A percentile compares a stretch with the other conserved stretches of the same genome.
phyloP scores from a whole-genome alignment of 2,888 invertebrate genomes.

The Tyria jacobaeae region DNA sequence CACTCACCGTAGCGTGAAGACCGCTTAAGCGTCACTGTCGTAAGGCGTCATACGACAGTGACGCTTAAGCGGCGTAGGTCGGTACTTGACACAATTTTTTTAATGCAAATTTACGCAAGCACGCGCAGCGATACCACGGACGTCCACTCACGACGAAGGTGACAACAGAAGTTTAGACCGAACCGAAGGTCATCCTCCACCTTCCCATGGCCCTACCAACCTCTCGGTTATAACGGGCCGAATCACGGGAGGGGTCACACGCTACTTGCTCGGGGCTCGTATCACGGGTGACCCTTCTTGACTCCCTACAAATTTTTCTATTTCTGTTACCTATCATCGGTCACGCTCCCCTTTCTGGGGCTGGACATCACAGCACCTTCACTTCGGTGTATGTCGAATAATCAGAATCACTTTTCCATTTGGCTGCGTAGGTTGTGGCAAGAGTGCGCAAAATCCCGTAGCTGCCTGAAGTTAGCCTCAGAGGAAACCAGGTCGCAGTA shows the following conservation, averaged over 20 bases:
- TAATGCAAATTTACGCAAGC: too few species aligned
- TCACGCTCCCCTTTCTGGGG: not conserved
- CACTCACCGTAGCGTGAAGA: too few species aligned
- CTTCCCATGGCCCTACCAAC: not conserved
- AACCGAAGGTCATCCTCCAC: not conserved
- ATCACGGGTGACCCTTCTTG: not conserved
- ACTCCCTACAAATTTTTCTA: conserved; percentile 2
- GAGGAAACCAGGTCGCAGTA: too few species aligned
- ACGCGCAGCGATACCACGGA: too few species aligned
- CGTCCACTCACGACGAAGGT: not conserved
- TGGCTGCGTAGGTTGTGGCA: not conserved
- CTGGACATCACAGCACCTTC: not conserved
- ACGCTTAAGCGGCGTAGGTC: too few species aligned
- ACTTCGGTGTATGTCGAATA: too few species aligned
- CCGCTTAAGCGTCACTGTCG: too few species aligned
- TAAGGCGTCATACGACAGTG: too few species aligned
- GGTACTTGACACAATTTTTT: too few species aligned
- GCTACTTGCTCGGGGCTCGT: not conserved
- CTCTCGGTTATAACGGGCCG: not conserved
- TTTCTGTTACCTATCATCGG: not conserved
- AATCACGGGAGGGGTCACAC: not conserved
- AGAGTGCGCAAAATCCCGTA: not conserved
- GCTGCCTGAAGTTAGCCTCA: not conserved
- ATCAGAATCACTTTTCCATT: too few species aligned
- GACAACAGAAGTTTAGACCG: too few species aligned